Evolutionary conservation across 2,797 vertebrate species (phyloP), one percentile per base, ranked within the genome.

Genomic region (Peromyscus attwateri): DNA sequence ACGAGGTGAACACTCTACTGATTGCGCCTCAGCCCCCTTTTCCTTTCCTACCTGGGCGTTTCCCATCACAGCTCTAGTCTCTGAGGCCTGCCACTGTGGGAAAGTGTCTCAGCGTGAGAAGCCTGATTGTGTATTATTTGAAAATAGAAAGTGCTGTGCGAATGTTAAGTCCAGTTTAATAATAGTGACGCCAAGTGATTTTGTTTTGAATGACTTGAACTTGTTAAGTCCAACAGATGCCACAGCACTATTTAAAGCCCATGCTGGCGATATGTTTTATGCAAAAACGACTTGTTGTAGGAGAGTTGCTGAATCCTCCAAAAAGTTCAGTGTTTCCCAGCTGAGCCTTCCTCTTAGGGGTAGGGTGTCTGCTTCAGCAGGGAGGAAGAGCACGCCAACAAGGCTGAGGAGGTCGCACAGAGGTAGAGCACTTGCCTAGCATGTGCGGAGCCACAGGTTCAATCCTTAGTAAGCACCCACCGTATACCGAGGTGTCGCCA

Each of bases 131-230:
- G 6, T 60, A 29, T 87, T 84, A 90, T 91, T 87, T 97, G 96
- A 80, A 91, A 96, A 95, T 75, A 90, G 97, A 84, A 96, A 96
- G 60, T 12, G 4, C 94, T 29, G 40, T 12, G 25, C n/a, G 31
- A 16, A 81, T 46, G 93, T 73, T 52, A 49, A 88, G 97, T 94
- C 97, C 96, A 43, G 95, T 68, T 1, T 94, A 94, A 95, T 76
- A 82, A 93, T 17, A 88, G 93, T 19, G 83, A 90, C 0, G 52
- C 94, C 91, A 12, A 62, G 68, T 92, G 49, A 17, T 46, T 94
- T 90, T 40, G 71, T 55, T 85, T 40, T 11, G 81, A 94, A 70
- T 66, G 66, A 34, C 90, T 55, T 75, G 96, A 87, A 90, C 97
- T 88, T 76, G 95, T 82, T n/a, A 89, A 71, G 75, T 90, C 88